Conservation (phyloP, 2,113 vertebrate species). For the Chelonoidis abingdonii region DNA sequence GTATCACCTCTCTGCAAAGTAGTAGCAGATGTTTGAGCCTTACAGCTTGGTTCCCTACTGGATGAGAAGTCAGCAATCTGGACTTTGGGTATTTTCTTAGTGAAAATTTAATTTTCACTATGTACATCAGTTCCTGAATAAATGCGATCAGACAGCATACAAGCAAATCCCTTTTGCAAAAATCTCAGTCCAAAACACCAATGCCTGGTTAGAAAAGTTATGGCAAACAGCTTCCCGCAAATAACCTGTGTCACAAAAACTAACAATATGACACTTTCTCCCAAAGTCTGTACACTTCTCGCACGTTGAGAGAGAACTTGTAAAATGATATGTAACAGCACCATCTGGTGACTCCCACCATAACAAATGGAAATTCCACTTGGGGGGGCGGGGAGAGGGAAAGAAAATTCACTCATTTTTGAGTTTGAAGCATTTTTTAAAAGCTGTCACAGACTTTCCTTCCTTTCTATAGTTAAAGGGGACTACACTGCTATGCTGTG, state of each 20-base stretch:
- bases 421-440: background rate
- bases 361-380: background rate
- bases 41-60: background rate
- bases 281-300: background rate
- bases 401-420: background rate
- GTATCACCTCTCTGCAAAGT: background rate
- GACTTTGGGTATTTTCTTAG: background rate
- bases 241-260: background rate
- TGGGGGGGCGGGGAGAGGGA: fast-evolving
- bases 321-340: background rate
- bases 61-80: background rate
- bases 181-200: background rate
- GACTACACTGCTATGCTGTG: background rate
- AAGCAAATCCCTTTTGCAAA: background rate
- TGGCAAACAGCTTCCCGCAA: background rate
- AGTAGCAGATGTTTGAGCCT: background rate
- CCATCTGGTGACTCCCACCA: background rate
- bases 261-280: background rate
- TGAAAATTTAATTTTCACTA: background rate
- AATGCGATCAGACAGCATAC: background rate
- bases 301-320: background rate
- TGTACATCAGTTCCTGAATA: background rate
- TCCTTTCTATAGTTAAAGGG: background rate
- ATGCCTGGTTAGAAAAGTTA: background rate
- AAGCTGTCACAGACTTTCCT: background rate